Base-by-base conservation (phyloP, 2,888 invertebrate genomes). In the Lasius platythorax region DNA sequence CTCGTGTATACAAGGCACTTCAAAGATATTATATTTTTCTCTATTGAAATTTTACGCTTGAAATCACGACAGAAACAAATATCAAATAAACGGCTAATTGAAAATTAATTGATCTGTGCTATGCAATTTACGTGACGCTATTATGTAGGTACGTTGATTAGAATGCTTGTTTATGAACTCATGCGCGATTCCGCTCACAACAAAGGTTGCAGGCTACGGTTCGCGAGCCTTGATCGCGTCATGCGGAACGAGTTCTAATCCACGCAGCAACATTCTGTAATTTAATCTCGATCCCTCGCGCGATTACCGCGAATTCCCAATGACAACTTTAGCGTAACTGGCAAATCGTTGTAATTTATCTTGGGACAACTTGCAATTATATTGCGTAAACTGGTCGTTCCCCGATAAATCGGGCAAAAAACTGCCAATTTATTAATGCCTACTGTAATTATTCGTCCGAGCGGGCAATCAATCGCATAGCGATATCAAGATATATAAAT, bases 31-130 rank as follows among this genome's bases (percentile, higher is more conserved):
- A 15, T 46, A 46, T 11, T 12, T 66, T 68, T 37, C 6, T 9
- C 46, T n/a, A 56, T 53, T 15, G 12, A 66, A 37, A 58, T 58
- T 61, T 83, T 43, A 11, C 53, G 33, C 30, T 33, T 78, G n/a
- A 30, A 56, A 23, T 3, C 11, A 18, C 18, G 11, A 15, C 46
- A 11, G 46, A 8, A 33, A 33, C 75, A 46, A 81, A 72, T 46
- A 43, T 15, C 33, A 30, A 67, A 33, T 72, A 81, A 81, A 50
- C 46, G 33, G 3, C 76, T 84, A 70, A 87, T 86, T 83, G 78
- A 78, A 30, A 67, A 12, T 40, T 87, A 84, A 88, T 88, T 74
- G 86, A 86, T 84, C 63, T 73, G 58, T 61, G 72, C 64, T 30
- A 61, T 43, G 33, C 67, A 61, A 46, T 66, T 64, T 56, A 28